These are phyloP conservation scores for Delphinapterus leucas DNA, from an alignment of 2,113 vertebrate genomes.

Conservation along the genomic window DNA sequence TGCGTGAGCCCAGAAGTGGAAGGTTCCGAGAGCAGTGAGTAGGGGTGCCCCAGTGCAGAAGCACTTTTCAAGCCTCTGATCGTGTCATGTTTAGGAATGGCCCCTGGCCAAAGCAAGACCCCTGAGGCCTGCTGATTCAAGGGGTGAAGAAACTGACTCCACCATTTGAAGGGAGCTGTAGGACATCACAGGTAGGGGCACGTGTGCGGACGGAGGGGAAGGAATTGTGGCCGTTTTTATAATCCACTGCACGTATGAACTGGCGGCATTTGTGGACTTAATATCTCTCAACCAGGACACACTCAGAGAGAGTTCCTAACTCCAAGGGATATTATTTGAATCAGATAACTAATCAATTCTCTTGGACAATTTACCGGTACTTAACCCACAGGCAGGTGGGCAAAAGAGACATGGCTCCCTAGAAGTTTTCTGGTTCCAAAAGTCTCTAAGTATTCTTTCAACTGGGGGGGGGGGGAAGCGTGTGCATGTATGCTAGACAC, in stretches of 20 bases:
- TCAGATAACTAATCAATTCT: background rate
- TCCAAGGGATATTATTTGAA: background rate
- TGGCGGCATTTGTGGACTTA: background rate
- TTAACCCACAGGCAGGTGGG: background rate
- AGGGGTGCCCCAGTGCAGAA: accelerated
- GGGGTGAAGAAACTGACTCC: accelerated
- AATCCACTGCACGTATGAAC: background rate
- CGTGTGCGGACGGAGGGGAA: accelerated
- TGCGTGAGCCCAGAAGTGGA: background rate
- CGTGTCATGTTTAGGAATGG: background rate
- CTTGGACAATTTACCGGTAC: background rate
- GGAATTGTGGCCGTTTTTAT: accelerated
- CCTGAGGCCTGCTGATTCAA: accelerated
- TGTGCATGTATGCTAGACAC: background rate
- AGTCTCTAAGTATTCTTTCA: background rate
- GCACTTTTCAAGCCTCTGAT: background rate
- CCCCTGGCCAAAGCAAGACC: too few relatives aligned
- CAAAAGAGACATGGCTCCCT: background rate
- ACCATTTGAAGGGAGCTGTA: too few relatives aligned
- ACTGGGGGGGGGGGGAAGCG: accelerated
- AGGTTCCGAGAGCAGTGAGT: accelerated
- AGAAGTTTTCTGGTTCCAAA: background rate
- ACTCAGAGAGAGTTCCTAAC: background rate
- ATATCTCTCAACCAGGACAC: background rate
- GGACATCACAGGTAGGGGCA: background rate